These are phyloP conservation scores for Sceliomorpha sp. DNA, from an alignment of 2,888 invertebrate species.

Conservation along the genomic window DNA sequence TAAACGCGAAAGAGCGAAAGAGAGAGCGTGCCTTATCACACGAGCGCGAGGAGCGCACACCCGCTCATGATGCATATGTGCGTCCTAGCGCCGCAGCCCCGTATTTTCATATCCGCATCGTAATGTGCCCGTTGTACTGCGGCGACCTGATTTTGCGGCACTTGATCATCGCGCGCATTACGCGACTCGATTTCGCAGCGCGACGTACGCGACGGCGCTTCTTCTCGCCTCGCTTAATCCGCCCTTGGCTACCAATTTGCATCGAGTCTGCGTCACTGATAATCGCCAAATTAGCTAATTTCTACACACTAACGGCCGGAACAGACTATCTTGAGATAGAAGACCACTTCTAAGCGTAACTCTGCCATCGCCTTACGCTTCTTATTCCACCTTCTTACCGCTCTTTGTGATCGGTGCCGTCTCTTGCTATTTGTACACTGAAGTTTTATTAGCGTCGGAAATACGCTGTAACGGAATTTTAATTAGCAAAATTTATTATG, in stretches of 20 bases:
- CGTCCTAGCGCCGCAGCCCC: constrained; percentile 44
- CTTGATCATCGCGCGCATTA: constrained; percentile 43
- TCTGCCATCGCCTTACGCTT: constrained; percentile 50
- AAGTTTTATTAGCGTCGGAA: no score
- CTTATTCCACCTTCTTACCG: constrained; percentile 12
- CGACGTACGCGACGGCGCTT: constrained; percentile 19
- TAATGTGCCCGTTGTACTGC: constrained; percentile 50
- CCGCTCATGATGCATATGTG: constrained; percentile 48
- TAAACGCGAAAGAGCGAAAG: constrained; percentile 44
- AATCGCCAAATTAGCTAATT: constrained; percentile 66
- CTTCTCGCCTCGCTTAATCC: constrained; percentile 23
- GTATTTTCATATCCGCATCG: constrained; percentile 51
- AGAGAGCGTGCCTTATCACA: constrained; percentile 34
- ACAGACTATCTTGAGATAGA: constrained; percentile 72
- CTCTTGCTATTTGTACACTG: constrained; percentile 15
- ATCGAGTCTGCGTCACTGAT: constrained; percentile 55
- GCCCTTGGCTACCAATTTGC: constrained; percentile 15
- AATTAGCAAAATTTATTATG: no score
- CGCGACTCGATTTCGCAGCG: constrained; percentile 25
- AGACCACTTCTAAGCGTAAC: constrained; percentile 62
- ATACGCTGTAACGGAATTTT: no score
- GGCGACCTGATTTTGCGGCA: constrained; percentile 42
- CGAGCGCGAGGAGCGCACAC: constrained; percentile 42
- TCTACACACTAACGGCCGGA: constrained; percentile 77
- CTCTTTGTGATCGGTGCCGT: neutral